Percentiles rank a stretch among this genome's conserved stretches.
These are phyloP conservation scores for Eupithecia vulgata DNA, from an alignment of 2,888 invertebrate genomes.

Conservation along the genomic window DNA sequence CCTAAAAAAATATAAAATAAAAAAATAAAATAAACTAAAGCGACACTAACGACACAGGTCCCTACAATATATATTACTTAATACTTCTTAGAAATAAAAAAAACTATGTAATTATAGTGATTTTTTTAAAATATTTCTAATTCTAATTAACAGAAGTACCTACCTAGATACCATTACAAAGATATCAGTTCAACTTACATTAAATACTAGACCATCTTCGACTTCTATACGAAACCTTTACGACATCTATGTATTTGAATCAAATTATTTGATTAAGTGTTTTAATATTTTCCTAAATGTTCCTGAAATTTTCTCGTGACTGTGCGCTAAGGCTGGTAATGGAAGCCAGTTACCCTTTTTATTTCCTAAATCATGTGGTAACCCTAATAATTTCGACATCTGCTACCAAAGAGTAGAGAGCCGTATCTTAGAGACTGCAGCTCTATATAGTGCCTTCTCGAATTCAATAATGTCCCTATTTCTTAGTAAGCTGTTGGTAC, in stretches of 20 bases:
- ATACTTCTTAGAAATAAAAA: no score
- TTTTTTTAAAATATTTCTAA: background rate
- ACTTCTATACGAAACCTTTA: background rate
- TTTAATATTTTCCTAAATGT: background rate
- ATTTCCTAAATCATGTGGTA: slow-evolving; percentile 1
- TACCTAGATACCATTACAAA: background rate
- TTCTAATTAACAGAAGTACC: background rate
- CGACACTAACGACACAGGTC: background rate
- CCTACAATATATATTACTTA: no score
- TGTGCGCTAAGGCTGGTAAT: background rate
- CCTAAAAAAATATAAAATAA: no score
- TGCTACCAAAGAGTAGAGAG: slow-evolving; percentile 4
- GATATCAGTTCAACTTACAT: background rate
- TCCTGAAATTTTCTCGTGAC: background rate
- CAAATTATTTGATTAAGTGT: no score
- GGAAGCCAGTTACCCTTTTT: background rate
- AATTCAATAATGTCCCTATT: background rate
- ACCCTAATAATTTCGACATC: slow-evolving; percentile 21
- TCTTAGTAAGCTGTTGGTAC: background rate
- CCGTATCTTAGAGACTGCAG: background rate
- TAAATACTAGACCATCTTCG: background rate
- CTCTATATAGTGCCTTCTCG: background rate
- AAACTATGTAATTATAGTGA: background rate
- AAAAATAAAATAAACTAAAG: no score
- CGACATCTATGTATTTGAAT: background rate